Base-by-base conservation (phyloP, 2,797 vertebrate genomes). In the Ctenosaura bakeri region DNA sequence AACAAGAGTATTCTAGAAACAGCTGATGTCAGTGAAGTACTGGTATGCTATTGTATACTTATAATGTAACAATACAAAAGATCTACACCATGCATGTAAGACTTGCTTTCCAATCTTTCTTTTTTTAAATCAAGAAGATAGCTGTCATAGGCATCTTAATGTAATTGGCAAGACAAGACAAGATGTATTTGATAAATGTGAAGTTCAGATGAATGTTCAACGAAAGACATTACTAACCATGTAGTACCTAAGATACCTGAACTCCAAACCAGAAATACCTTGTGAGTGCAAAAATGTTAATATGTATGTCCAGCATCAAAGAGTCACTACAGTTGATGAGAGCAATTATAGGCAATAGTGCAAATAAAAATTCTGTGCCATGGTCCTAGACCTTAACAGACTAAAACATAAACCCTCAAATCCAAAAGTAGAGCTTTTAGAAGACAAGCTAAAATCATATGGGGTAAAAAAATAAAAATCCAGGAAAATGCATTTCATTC, bases 1-100 rank as follows among this genome's bases (percentile, higher is more conserved):
- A 89, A 54, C 10, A 92, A 92, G 26, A 46, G 13, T 62, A 90
- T 93, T 20, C 0, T 0, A 46, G 32, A 3, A 84, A 85, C 42
- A 81, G 0, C 82, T 88, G 78, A 12, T 35, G 59, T 26, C 59
- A 93, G 79, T 32, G 52, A 20, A 56, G 3, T 26, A 56, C 4
- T 35, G 79, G 24, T 73, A 18, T 13, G 35, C 14, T 74, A 10
- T 26, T n/a, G 26, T 54, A 29, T 62, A 38, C 73, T 38, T 52
- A 35, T 26, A 52, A 12, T 52, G 16, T 18, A 69, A 69, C 13
- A 12, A 56, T 26, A 83, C 38, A 86, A 64, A n/a, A 38, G 2
- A 22, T 1, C 13, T 13, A 52, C 29, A 24, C 88, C 89, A 87
- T 90, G 66, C 20, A 83, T 64, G 4, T 52, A 54, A 50, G 9